Percentiles rank a stretch among this genome's conserved stretches.
These are phyloP conservation scores for Halocynthia aurantium DNA, from an alignment of 23 tunicate species.

Conservation along the genomic window DNA sequence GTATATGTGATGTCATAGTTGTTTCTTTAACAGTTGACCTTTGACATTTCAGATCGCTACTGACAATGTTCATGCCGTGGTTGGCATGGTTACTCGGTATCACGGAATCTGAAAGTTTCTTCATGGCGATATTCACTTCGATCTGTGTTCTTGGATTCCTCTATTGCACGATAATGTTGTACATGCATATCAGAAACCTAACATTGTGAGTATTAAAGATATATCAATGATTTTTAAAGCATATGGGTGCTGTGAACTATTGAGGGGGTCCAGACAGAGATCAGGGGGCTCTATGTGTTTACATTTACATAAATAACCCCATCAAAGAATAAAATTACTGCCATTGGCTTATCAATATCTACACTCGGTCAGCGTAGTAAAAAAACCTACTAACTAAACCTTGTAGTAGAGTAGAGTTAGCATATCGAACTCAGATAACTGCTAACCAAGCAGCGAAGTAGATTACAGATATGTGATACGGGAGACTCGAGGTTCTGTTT, in stretches of 20 bases:
- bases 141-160: constrained; percentile 60
- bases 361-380: too few species aligned
- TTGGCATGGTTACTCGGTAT: constrained; percentile 70
- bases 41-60: constrained; percentile 34
- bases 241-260: neutral
- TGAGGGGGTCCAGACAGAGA: too few species aligned
- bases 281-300: too few species aligned
- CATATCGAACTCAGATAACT: too few species aligned
- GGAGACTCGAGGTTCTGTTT: too few species aligned
- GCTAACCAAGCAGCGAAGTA: too few species aligned
- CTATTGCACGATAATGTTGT: constrained; percentile 52
- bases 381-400: too few species aligned
- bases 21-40: neutral
- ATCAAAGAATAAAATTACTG: too few species aligned
- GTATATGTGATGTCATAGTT: too few species aligned
- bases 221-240: neutral
- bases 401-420: too few species aligned
- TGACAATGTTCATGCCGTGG: constrained; percentile 66
- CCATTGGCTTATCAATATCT: too few species aligned
- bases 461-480: too few species aligned
- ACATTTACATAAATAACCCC: neutral
- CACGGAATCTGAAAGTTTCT: constrained; percentile 51
- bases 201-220: constrained; percentile 25
- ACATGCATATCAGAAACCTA: constrained; percentile 50
- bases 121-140: constrained; percentile 55